Evolutionary conservation across 2,113 vertebrate genomes (phyloP), one percentile per base, ranked within the genome.

Genomic region (Phylloscopus trochilus): DNA sequence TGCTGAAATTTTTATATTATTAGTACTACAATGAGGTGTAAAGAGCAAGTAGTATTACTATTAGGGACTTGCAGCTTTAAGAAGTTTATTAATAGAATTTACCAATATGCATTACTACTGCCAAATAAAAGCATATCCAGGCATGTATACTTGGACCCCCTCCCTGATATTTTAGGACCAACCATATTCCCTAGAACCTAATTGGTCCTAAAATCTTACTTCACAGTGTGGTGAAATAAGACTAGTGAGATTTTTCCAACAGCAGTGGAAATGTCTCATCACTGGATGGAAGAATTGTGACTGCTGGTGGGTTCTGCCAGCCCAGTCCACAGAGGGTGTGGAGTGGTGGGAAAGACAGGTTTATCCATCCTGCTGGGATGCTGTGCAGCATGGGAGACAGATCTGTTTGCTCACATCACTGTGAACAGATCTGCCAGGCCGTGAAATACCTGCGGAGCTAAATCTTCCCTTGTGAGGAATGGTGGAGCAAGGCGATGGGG

Each of bases 341-440:
- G 18, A 33, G 16, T 0, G 0, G 9, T 9, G 63, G 59, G 22
- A 60, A 43, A 53, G 53, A n/a, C 1, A 1, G 6, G 2, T 51
- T 49, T 66, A 27, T 49, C 16, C n/a, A 28, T 74, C 59, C 68
- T 64, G 43, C 56, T 58, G 64, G 59, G 68, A 56, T 49, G 55
- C 73, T 77, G 63, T 1, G 1, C 33, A 28, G 72, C 13, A 6
- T 41, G 31, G 49, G 60, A 69, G 41, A 28, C 7, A 8, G 15
- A 19, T 31, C 60, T 41, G 2, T 31, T 66, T 67, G 55, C 46
- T 49, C 17, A 3, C 53, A 51, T 46, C 26, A 33, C 28, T 14
- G 20, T 22, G 24, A 85, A n/a, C 1, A 7, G 33, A 49, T 62
- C 43, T 0, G 0, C 16, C 1, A 5, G n/a, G 21, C 44, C 49